Evolutionary conservation across 2,797 vertebrate genomes (phyloP).

Genomic region (Characodon lateralis): DNA sequence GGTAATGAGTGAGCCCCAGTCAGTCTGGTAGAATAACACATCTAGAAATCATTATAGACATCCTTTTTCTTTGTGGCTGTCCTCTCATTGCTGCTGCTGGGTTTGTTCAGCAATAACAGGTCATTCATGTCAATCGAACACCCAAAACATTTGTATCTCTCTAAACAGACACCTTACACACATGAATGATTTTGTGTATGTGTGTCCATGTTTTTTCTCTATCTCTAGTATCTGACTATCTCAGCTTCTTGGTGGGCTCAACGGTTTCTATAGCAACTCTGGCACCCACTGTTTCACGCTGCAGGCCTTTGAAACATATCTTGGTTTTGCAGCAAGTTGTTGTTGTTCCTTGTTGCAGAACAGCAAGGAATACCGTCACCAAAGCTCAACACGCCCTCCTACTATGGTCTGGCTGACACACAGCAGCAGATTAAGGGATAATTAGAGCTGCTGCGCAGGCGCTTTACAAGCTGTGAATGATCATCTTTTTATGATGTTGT

Average conservation of each 20-base stretch:
- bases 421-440: conserved; percentile 38
- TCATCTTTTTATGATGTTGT: conserved; percentile 12
- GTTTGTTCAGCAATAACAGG: not conserved
- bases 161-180: not conserved
- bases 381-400: conserved; percentile 38
- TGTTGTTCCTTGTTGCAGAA: conserved; percentile 19
- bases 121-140: not conserved
- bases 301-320: conserved; percentile 42
- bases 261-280: conserved; percentile 71
- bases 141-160: not conserved
- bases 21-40: conserved; percentile 32
- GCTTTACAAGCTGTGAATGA: conserved; percentile 13
- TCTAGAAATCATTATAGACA: conserved; percentile 9
- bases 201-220: conserved; percentile 13
- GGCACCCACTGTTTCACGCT: conserved; percentile 35
- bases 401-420: conserved; percentile 28
- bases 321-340: conserved; percentile 35
- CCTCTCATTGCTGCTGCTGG: not conserved
- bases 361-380: conserved; percentile 32
- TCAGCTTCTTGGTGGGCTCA: conserved; percentile 53
- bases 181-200: not conserved
- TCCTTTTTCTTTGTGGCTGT: not conserved
- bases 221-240: conserved; percentile 51
- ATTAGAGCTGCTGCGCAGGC: conserved; percentile 25
- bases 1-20: conserved; percentile 43